Evolutionary conservation across 1,140 invertebrate genomes (phyloP).

Genomic region (Euwallacea similis): DNA sequence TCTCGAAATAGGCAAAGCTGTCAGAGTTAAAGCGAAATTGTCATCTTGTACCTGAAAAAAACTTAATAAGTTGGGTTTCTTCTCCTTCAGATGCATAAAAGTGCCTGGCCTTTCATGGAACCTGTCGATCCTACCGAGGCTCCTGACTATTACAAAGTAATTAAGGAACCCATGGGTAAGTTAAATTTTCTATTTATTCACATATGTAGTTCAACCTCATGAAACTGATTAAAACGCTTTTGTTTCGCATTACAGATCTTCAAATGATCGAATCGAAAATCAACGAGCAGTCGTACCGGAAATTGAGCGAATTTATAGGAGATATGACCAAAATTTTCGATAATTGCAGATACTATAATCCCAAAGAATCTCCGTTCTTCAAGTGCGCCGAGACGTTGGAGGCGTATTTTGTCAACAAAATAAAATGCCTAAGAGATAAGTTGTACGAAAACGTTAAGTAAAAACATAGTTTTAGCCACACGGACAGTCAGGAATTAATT

Average conservation of each 20-base stretch:
- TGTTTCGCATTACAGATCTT: conserved; percentile 76
- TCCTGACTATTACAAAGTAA: conserved; percentile 96
- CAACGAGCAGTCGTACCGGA: conserved; percentile 79
- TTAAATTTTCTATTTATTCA: conserved; percentile 19
- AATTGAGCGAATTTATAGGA: conserved; percentile 91
- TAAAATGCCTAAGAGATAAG: conserved; percentile 81
- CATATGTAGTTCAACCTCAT: not conserved
- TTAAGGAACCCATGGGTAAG: conserved; percentile 98
- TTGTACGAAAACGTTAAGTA: conserved; percentile 62
- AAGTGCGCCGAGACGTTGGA: conserved; percentile 94
- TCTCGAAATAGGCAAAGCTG: too few species aligned
- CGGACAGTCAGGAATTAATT: too few species aligned
- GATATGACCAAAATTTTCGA: conserved; percentile 98
- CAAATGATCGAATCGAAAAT: conserved; percentile 90
- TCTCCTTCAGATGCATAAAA: conserved; percentile 72
- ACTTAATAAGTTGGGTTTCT: conserved; percentile 36
- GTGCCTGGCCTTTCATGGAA: conserved; percentile 96
- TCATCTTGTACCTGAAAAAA: not conserved
- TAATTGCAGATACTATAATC: conserved; percentile 97
- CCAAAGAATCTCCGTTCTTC: conserved; percentile 91
- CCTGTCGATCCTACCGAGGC: conserved; percentile 93
- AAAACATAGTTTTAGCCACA: not conserved
- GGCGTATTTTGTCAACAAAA: conserved; percentile 93
- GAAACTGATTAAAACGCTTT: not conserved
- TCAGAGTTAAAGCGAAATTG: not conserved